phyloP scores from a whole-genome alignment of 2,888 invertebrate genomes.

The Bombyx huttoni region DNA sequence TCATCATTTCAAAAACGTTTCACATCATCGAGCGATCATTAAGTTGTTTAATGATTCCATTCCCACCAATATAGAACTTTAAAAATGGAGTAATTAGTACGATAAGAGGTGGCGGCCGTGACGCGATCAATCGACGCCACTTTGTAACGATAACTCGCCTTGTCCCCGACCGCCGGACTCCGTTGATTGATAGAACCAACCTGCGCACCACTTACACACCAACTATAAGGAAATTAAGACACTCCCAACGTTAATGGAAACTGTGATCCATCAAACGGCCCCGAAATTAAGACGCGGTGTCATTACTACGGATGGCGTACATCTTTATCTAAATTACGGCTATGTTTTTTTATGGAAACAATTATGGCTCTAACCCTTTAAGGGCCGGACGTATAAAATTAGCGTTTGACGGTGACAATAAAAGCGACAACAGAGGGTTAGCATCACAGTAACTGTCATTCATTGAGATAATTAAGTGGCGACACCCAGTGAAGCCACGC shows the following conservation, averaged over 20 bases:
- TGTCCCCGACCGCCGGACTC: slow-evolving; percentile 20
- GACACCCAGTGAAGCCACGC: slow-evolving; percentile 18
- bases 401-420: slow-evolving; percentile 19
- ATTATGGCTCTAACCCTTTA: slow-evolving; percentile 15
- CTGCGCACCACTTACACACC: slow-evolving; percentile 42
- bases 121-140: slow-evolving; percentile 55
- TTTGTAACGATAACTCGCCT: slow-evolving; percentile 42
- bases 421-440: slow-evolving; percentile 23
- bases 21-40: neutral
- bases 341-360: slow-evolving; percentile 39
- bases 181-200: slow-evolving; percentile 51
- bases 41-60: neutral
- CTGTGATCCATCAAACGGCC: slow-evolving; percentile 49
- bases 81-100: slow-evolving; percentile 28
- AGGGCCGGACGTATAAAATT: slow-evolving; percentile 13
- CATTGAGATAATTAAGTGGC: slow-evolving; percentile 44
- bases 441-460: slow-evolving; percentile 26
- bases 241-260: slow-evolving; percentile 50
- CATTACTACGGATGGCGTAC: slow-evolving; percentile 20
- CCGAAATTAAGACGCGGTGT: slow-evolving; percentile 40
- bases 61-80: slow-evolving; percentile 21
- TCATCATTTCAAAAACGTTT: neutral
- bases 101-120: slow-evolving; percentile 47
- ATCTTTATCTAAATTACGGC: slow-evolving; percentile 42
- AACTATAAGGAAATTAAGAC: slow-evolving; percentile 51